Evolutionary conservation across 2,113 vertebrate genomes (phyloP).

Genomic region (Trochalopteron elliotii): DNA sequence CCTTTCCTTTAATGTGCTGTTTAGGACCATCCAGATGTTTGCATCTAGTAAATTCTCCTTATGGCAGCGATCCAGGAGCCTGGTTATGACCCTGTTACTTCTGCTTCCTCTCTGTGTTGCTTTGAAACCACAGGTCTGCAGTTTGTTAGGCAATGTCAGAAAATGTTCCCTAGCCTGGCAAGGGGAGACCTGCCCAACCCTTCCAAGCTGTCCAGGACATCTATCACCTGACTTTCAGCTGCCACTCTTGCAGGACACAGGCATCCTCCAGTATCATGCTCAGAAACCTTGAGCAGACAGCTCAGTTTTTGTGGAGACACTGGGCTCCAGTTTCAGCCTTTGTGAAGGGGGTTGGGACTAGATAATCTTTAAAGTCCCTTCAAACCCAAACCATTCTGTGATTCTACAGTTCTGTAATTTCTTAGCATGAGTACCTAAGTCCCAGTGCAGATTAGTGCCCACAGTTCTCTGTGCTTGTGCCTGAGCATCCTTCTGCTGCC

Average conservation of each 20-base stretch:
- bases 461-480: background rate
- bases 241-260: background rate
- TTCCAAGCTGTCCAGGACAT: background rate
- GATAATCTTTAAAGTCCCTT: background rate
- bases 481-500: background rate
- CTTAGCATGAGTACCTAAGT: background rate
- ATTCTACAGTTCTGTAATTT: background rate
- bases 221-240: background rate
- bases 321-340: background rate
- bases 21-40: background rate
- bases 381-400: background rate
- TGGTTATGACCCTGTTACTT: background rate
- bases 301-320: background rate
- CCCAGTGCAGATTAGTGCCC: background rate
- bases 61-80: background rate
- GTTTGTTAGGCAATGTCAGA: background rate
- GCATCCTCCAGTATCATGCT: background rate
- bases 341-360: background rate
- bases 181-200: background rate
- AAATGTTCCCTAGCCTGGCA: background rate
- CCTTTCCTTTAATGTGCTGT: background rate
- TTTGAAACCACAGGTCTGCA: background rate
- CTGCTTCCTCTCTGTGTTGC: background rate
- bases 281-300: background rate
- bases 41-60: background rate